Evolutionary conservation across 2,113 vertebrate species (phyloP).

Genomic region (Balaenoptera acutorostrata): DNA sequence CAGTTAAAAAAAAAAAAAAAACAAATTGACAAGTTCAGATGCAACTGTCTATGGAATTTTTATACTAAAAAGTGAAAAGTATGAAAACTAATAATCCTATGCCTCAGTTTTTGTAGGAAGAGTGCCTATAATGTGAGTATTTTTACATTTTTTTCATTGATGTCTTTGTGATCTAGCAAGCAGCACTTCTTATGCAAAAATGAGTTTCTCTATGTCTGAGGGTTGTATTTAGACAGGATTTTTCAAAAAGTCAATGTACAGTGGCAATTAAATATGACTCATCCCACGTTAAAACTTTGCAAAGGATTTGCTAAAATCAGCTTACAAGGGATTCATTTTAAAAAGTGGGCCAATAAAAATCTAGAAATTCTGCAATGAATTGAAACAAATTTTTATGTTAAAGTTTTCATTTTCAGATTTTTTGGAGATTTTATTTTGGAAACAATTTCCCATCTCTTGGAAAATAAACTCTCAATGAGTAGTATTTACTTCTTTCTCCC

Average conservation of each 20-base stretch:
- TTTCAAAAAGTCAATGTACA: slow-evolving; percentile 67
- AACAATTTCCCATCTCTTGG: background rate
- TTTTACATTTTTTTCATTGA: slow-evolving; percentile 10
- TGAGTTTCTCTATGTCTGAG: slow-evolving; percentile 52
- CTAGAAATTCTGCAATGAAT: background rate
- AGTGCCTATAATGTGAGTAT: background rate
- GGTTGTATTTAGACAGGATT: slow-evolving; percentile 71
- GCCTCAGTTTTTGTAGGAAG: background rate
- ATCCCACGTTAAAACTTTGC: slow-evolving; percentile 61
- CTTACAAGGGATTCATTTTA: background rate
- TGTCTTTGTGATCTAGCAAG: slow-evolving; percentile 47
- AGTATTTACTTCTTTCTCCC: background rate
- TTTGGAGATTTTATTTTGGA: background rate
- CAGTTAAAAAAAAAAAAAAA: background rate
- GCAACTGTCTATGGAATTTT: background rate
- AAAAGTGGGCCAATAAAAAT: background rate
- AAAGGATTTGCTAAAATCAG: slow-evolving; percentile 67
- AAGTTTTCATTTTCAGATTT: background rate
- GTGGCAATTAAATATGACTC: slow-evolving; percentile 79
- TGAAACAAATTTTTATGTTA: background rate
- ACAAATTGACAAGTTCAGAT: slow-evolving; percentile 4
- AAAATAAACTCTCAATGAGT: background rate
- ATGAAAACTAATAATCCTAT: background rate
- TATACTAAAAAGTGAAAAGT: background rate
- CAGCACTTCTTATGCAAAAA: slow-evolving; percentile 29